phyloP scores from a whole-genome alignment of 2,888 invertebrate species.

The Phengaris arion region DNA sequence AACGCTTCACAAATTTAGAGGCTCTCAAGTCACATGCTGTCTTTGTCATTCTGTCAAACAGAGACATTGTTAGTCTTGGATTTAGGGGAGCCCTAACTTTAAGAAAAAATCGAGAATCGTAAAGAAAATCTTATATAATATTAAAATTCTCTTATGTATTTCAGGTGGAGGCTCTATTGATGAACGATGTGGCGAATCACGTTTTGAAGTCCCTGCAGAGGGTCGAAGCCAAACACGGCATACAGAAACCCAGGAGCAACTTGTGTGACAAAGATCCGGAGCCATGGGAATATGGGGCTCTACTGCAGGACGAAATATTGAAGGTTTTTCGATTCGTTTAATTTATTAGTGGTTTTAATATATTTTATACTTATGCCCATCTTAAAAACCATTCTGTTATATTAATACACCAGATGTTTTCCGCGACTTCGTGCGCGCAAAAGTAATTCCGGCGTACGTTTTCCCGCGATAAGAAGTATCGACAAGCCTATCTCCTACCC shows the following conservation, averaged over 20 bases:
- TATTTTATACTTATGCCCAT: not conserved
- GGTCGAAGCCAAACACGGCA: conserved; percentile 41
- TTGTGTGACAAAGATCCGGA: conserved; percentile 51
- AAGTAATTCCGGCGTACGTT: no score
- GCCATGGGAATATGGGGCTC: conserved; percentile 58
- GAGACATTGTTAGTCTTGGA: no score
- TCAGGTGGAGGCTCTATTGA: conserved; percentile 61
- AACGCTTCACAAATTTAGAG: no score
- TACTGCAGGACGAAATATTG: conserved; percentile 59
- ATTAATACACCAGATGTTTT: no score
- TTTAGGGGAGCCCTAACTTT: no score
- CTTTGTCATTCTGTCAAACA: no score
- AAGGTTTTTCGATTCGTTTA: conserved; percentile 45
- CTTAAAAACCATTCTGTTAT: not conserved
- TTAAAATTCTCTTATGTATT: conserved; percentile 5
- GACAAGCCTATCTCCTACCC: no score
- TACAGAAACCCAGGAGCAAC: conserved; percentile 44
- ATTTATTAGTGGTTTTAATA: not conserved
- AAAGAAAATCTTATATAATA: not conserved
- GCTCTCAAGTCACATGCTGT: no score
- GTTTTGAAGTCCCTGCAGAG: conserved; percentile 53
- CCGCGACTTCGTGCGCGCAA: no score
- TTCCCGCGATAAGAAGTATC: no score
- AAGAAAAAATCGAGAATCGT: no score
- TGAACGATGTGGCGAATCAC: conserved; percentile 68